Evolutionary conservation across 2,888 invertebrate genomes (phyloP).

Genomic region (Dryomyza anilis): DNA sequence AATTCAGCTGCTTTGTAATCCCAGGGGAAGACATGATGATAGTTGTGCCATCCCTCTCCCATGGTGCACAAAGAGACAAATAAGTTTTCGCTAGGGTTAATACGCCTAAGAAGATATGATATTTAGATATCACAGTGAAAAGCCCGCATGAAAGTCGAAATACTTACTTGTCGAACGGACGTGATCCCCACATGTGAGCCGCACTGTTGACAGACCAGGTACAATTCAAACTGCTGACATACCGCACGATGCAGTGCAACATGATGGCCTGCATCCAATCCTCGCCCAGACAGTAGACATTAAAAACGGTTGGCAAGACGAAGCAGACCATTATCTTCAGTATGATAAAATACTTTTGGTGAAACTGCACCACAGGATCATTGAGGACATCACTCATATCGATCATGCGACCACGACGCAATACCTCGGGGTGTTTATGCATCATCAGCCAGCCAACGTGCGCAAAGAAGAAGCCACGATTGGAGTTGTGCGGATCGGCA

Average conservation of each 20-base stretch:
- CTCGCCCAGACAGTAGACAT: slow-evolving; percentile 75
- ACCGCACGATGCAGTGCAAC: slow-evolving; percentile 73
- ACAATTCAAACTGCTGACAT: slow-evolving; percentile 75
- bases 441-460: slow-evolving; percentile 93
- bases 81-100: slow-evolving; percentile 80
- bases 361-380: slow-evolving; percentile 80
- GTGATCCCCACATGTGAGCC: slow-evolving; percentile 78
- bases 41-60: slow-evolving; percentile 94
- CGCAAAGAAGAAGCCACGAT: slow-evolving; percentile 87
- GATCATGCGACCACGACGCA: slow-evolving; percentile 75
- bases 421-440: slow-evolving; percentile 86
- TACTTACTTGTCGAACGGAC: slow-evolving; percentile 74
- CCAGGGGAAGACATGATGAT: slow-evolving; percentile 92
- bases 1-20: slow-evolving; percentile 90
- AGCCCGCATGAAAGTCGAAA: neutral
- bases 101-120: slow-evolving; percentile 63
- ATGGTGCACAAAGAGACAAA: slow-evolving; percentile 74
- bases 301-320: slow-evolving; percentile 72
- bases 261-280: slow-evolving; percentile 69
- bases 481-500: slow-evolving; percentile 82
- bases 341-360: slow-evolving; percentile 73
- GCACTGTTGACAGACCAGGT: slow-evolving; percentile 92
- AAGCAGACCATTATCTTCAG: slow-evolving; percentile 74
- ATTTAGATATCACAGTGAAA: neutral
- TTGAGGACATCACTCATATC: slow-evolving; percentile 79